Evolutionary conservation across 1,140 invertebrate species (phyloP), one percentile per base, ranked within the genome.

Genomic region (Pseudomyrmex sp.): DNA sequence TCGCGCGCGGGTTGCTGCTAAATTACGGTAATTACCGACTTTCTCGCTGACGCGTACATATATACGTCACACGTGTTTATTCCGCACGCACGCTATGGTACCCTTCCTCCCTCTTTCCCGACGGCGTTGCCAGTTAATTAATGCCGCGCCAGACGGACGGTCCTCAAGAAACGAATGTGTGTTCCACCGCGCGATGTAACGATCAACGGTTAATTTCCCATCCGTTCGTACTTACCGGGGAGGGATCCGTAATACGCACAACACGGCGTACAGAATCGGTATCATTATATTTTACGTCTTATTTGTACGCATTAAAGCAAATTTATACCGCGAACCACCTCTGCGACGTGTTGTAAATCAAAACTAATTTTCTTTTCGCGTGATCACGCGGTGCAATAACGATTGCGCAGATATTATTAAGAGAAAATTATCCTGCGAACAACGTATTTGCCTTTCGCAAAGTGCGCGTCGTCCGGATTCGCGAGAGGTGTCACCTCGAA

Each of bases 1-100:
- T 13, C 20, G 58, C 20, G 54, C 44, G 72, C 73, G 48, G 54
- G 74, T 46, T 52, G 35, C 52, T 12, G 20, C n/a, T 26, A 69
- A 79, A 79, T 79, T 79, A 58, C 63, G 52, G 52, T 79, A 79
- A 79, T 79, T 69, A 66, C 75, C 26, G 35, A 79, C 63, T 79
- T 79, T 79, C 75, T 69, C 75, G 63, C 18, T 56, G 46, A 76
- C 61, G 61, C 74, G 74, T 63, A 63, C 59, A 54, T 23, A 46
- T 76, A 35, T 76, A 35, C 35, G 35, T 35, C 35, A 35, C 75
- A 68, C 75, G 62, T 61, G 62, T 77, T 13, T 56, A 56, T 68
- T 46, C 13, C 35, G 9, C 59, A n/a, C n/a, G 13, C 48, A 15
- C 48, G 23, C 20, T 10, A 62, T 7, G 35, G 23, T 8, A 65